Percentiles rank a stretch among this genome's conserved stretches.
These are phyloP conservation scores for Apteryx owenii DNA, from an alignment of 2,113 vertebrate species.

Conservation along the genomic window DNA sequence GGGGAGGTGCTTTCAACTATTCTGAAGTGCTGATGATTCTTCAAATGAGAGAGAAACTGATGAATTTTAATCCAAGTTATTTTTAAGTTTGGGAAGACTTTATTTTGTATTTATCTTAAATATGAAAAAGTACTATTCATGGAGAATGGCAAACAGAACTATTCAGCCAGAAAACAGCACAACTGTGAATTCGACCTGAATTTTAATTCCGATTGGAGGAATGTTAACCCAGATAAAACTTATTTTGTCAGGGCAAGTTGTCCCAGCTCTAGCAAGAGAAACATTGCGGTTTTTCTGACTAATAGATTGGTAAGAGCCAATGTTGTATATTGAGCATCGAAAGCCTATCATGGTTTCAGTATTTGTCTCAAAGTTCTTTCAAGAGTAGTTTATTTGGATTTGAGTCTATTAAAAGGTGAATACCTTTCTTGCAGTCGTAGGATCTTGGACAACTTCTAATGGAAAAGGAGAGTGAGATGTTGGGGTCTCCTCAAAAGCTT, in stretches of 20 bases:
- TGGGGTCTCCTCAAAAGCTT: not conserved
- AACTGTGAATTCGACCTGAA: rapidly evolving
- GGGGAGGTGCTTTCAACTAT: not conserved
- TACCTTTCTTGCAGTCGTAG: not conserved
- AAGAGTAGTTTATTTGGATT: not conserved
- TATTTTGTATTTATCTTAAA: not conserved
- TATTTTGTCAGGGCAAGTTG: not conserved
- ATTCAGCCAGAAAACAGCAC: not conserved
- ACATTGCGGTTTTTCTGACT: not conserved
- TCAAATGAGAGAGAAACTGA: not conserved
- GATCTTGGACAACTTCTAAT: not conserved
- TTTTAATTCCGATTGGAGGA: not conserved
- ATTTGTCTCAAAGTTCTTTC: not conserved
- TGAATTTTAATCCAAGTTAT: not conserved
- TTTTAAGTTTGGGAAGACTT: not conserved
- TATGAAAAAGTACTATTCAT: not conserved
- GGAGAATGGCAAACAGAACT: not conserved
- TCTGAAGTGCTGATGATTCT: not conserved
- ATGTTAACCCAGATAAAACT: not conserved
- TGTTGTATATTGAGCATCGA: not conserved
- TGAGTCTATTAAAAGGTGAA: not conserved
- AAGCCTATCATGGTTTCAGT: not conserved
- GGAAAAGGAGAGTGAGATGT: not conserved
- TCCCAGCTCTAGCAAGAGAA: not conserved
- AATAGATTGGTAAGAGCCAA: not conserved